phyloP scores from a whole-genome alignment of 1,140 invertebrate species.

The Oryzaephilus surinamensis region DNA sequence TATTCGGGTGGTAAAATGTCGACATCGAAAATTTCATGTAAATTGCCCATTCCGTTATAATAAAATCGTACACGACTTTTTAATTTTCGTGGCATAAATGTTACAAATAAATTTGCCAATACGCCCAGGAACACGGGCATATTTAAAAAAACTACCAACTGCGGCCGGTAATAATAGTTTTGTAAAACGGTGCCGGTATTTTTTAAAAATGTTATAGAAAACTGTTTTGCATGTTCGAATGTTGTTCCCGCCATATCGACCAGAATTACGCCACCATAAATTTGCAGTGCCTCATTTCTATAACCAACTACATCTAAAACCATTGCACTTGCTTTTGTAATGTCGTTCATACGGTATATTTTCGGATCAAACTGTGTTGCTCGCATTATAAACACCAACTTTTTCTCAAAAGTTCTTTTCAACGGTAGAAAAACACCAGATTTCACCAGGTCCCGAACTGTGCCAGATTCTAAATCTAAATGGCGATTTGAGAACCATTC shows the following conservation, averaged over 20 bases:
- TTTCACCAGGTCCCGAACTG: conserved; percentile 45
- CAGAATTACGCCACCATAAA: conserved; percentile 47
- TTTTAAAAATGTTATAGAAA: conserved; percentile 47
- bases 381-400: conserved; percentile 46
- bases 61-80: conserved; percentile 45
- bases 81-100: conserved; percentile 61
- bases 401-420: conserved; percentile 36
- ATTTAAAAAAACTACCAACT: conserved; percentile 60
- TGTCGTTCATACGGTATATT: conserved; percentile 42
- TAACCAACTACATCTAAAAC: conserved; percentile 43
- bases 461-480: conserved; percentile 45
- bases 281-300: conserved; percentile 40
- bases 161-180: conserved; percentile 58
- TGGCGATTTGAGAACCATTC: conserved; percentile 51
- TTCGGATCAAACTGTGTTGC: conserved; percentile 46
- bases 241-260: conserved; percentile 48
- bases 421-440: conserved; percentile 51
- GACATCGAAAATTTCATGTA: conserved; percentile 38
- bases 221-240: conserved; percentile 47
- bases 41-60: conserved; percentile 31
- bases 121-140: conserved; percentile 55
- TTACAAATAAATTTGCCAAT: conserved; percentile 55
- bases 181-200: conserved; percentile 53
- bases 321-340: conserved; percentile 49
- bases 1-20: conserved; percentile 48